Percentiles rank a stretch among this genome's conserved stretches.
Conservation (phyloP, 2,888 invertebrate species). For the Anoplius nigerrimus region DNA sequence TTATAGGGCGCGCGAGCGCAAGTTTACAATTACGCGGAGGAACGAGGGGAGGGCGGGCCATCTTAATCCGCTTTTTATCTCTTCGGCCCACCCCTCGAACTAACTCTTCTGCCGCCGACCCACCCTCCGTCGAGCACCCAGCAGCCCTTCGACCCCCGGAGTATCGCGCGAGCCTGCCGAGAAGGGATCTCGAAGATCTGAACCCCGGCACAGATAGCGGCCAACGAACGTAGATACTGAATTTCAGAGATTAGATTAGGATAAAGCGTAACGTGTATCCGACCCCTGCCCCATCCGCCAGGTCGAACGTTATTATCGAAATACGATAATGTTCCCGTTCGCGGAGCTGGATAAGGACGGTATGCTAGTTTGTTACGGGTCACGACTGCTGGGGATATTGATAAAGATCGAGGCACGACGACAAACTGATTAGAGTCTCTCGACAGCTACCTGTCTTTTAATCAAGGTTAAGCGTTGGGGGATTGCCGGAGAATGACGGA, state of each 20-base stretch:
- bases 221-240: conserved; percentile 55
- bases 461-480: no score
- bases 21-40: conserved; percentile 22
- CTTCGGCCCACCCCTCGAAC: conserved; percentile 14
- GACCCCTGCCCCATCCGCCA: no score
- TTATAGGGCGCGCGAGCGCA: conserved; percentile 17
- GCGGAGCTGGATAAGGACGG: no score
- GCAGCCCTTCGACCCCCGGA: conserved; percentile 9
- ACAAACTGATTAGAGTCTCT: no score
- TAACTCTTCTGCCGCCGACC: conserved; percentile 14
- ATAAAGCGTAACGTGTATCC: not conserved
- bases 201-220: conserved; percentile 34
- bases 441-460: no score
- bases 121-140: not conserved
- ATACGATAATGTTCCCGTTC: conserved; percentile 1
- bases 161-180: conserved; percentile 23
- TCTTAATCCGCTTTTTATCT: conserved; percentile 46
- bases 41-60: conserved; percentile 14
- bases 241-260: conserved; percentile 44
- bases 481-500: no score
- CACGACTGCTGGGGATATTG: no score
- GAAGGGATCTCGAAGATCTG: conserved; percentile 35
- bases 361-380: no score
- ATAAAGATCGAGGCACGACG: no score
- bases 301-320: conserved; percentile 12